A percentile compares a stretch with the other conserved stretches of the same genome.
Conservation (phyloP, 2,113 vertebrate genomes). For the Genyomyrus donnyi region DNA sequence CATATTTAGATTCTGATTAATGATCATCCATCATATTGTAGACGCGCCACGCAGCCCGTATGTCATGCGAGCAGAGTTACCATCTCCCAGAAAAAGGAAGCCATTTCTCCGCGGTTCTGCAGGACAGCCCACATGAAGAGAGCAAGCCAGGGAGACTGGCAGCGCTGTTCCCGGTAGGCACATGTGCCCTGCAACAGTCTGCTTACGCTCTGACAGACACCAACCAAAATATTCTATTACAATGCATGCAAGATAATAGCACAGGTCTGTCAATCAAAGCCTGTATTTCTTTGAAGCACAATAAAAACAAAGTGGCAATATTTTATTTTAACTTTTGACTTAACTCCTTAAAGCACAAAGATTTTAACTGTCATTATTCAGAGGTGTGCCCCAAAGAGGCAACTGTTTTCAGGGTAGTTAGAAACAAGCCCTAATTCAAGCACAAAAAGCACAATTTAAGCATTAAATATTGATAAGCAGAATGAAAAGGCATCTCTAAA, state of each 20-base stretch:
- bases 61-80: slow-evolving; percentile 50
- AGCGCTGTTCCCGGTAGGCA: slow-evolving; percentile 25
- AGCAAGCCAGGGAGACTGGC: slow-evolving; percentile 65
- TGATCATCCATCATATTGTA: neutral
- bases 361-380: neutral
- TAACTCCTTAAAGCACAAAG: neutral
- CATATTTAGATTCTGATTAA: neutral
- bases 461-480: neutral
- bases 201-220: slow-evolving; percentile 34
- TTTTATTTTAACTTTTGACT: neutral
- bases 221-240: neutral
- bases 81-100: slow-evolving; percentile 84
- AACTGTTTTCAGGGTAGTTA: neutral
- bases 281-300: neutral
- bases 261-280: neutral
- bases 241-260: neutral
- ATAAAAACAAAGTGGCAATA: neutral
- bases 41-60: neutral
- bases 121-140: slow-evolving; percentile 82
- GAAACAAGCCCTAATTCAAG: neutral
- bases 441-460: neutral
- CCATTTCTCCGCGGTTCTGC: slow-evolving; percentile 76
- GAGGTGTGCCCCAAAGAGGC: neutral
- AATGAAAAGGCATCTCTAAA: neutral
- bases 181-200: slow-evolving; percentile 37